Conservation (phyloP, 2,113 vertebrate species). For the Rhinoderma darwinii region DNA sequence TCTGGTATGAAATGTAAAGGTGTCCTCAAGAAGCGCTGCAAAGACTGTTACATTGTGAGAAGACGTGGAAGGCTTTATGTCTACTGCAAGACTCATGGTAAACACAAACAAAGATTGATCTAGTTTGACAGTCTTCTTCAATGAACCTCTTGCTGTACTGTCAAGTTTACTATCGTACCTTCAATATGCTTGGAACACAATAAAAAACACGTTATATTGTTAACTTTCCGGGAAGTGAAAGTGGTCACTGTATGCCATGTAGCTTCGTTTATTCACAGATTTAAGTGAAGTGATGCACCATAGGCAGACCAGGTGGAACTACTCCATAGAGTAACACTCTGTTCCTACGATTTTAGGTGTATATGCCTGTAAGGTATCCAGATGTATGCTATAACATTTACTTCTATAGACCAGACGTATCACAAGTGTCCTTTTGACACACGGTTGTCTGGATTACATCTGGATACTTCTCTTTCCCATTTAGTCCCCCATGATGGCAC, state of each 20-base stretch:
- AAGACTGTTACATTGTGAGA: constrained; percentile 85
- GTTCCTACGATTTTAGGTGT: no score
- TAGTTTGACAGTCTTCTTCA: constrained; percentile 56
- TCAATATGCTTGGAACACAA: neutral
- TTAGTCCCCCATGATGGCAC: no score
- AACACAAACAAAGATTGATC: constrained; percentile 86
- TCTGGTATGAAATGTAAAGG: constrained; percentile 85
- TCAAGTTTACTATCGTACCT: neutral
- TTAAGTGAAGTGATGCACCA: no score
- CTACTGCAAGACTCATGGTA: constrained; percentile 81
- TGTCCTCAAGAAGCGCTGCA: constrained; percentile 81
- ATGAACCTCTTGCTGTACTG: neutral
- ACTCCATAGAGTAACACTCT: no score
- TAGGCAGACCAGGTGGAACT: no score
- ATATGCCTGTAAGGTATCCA: no score
- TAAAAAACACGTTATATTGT: neutral
- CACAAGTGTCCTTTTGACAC: no score
- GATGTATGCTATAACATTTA: no score
- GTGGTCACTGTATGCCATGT: neutral
- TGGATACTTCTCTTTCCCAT: no score
- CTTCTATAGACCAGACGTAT: no score
- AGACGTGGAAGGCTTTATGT: constrained; percentile 81
- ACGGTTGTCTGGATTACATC: no score
- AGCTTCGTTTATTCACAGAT: neutral
- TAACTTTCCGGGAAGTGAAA: neutral